These are phyloP conservation scores for Trematocara unimaculatum DNA, from an alignment of 2,113 vertebrate genomes.

Conservation along the genomic window DNA sequence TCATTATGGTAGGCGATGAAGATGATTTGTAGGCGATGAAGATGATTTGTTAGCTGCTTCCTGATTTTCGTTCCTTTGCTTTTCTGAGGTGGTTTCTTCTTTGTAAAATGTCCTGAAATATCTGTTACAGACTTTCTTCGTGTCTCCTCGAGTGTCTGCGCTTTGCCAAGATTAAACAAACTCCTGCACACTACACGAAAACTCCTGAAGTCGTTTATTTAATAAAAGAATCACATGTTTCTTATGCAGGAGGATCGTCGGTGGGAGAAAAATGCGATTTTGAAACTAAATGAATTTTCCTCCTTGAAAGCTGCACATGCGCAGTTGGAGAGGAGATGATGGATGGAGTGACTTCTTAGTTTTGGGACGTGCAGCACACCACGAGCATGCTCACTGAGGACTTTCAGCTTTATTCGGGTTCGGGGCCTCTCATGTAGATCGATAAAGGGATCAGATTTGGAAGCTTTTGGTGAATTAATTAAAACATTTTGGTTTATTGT, in stretches of 20 bases:
- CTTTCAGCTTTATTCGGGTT: constrained; percentile 31
- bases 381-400: not conserved
- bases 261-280: not conserved
- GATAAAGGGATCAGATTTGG: constrained; percentile 51
- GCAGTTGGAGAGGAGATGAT: not conserved
- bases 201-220: not conserved
- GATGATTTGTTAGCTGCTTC: not conserved
- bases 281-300: not conserved
- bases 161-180: not conserved
- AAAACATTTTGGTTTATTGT: constrained; percentile 52
- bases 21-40: not conserved
- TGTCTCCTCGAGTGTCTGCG: not conserved
- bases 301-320: not conserved
- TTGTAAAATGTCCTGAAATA: not conserved
- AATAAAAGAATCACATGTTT: not conserved
- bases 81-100: not conserved
- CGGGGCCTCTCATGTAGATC: constrained; percentile 21
- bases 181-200: not conserved
- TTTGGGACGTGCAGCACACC: constrained; percentile 20
- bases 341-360: not conserved
- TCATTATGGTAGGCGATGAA: not conserved
- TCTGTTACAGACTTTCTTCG: not conserved
- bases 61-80: not conserved
- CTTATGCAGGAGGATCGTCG: not conserved
- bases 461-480: constrained; percentile 22